Evolutionary conservation across 1,140 invertebrate species (phyloP), one percentile per base, ranked within the genome.

Genomic region (Nomia melanderi): DNA sequence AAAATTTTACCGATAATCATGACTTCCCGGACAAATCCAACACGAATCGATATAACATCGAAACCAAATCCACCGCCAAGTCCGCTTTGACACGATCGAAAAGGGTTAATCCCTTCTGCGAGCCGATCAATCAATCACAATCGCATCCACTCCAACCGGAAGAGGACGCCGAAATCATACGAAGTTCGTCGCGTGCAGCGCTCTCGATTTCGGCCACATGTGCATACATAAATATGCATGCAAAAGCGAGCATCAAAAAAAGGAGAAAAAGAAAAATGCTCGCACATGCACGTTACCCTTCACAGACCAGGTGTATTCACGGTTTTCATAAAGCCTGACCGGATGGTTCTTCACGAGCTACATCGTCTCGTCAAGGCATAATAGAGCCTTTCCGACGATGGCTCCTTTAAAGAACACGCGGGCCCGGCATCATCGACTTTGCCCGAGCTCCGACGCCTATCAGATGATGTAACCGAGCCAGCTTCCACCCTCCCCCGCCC

Each of bases 381-480:
- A 69, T 80, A 72, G 50, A 56, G 36, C 23, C 39, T 31, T n/a
- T n/a, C 54, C 31, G 39, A 66, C 53, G 63, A 69, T 73, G 50
- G 63, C 66, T 63, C 27, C 53, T 73, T 77, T 81, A 81, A 84
- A 74, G 29, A 84, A 84, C 65, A 78, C 17, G 41, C 53, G 23
- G 47, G 27, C 47, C 2, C 47, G 7, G n/a, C 65, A 65, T 74
- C 78, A 70, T 62, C 78, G 60, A 77, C 79, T 74, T 81, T 71
- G 33, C 23, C 29, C 25, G 47, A 33, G 36, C 29, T 29, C 29
- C 54, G 20, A 69, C 50, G 47, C 77, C 77, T 82, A 82, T 88
- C 74, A 82, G 87, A 87, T 87, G 87, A 88, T 86, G 86, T 85
- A 89, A 88, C 73, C 71, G 60, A 85, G 60, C 76, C 80, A 87